Conservation (phyloP, 2,797 vertebrate genomes). For the Lates japonicus region DNA sequence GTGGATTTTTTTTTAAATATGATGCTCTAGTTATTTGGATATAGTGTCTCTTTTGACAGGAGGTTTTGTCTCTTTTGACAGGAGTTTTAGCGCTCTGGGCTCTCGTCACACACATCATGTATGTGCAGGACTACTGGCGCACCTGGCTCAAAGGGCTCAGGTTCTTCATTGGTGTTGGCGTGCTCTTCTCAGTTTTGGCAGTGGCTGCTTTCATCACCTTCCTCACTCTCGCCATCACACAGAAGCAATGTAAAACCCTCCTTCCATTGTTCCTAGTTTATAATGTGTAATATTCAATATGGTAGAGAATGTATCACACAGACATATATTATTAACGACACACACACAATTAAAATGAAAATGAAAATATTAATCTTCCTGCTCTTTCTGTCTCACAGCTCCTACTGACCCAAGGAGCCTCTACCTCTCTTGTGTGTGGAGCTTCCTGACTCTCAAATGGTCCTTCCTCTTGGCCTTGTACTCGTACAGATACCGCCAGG, state of each 20-base stretch:
- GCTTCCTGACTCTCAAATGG: conserved; percentile 95
- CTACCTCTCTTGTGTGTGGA: conserved; percentile 94
- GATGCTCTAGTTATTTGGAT: neutral
- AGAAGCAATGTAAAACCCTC: conserved; percentile 89
- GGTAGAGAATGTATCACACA: neutral
- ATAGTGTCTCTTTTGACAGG: neutral
- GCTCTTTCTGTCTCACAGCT: conserved; percentile 79
- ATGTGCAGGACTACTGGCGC: conserved; percentile 97
- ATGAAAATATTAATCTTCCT: neutral
- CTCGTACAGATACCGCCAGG: conserved; percentile 92
- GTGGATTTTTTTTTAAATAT: neutral
- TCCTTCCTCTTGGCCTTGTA: conserved; percentile 92
- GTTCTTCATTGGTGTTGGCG: conserved; percentile 92
- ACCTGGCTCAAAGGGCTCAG: conserved; percentile 97
- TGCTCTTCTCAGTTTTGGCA: conserved; percentile 89
- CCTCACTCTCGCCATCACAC: conserved; percentile 90
- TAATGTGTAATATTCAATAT: neutral
- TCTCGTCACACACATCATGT: conserved; percentile 96
- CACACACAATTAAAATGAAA: too few relatives aligned
- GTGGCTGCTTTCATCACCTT: conserved; percentile 90
- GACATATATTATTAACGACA: neutral
- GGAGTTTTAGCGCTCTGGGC: conserved; percentile 95
- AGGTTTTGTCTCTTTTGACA: conserved; percentile 62
- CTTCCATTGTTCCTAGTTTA: neutral
- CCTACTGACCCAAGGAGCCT: conserved; percentile 90